Evolutionary conservation across 2,113 vertebrate species (phyloP).

Genomic region (Corvus hawaiiensis): DNA sequence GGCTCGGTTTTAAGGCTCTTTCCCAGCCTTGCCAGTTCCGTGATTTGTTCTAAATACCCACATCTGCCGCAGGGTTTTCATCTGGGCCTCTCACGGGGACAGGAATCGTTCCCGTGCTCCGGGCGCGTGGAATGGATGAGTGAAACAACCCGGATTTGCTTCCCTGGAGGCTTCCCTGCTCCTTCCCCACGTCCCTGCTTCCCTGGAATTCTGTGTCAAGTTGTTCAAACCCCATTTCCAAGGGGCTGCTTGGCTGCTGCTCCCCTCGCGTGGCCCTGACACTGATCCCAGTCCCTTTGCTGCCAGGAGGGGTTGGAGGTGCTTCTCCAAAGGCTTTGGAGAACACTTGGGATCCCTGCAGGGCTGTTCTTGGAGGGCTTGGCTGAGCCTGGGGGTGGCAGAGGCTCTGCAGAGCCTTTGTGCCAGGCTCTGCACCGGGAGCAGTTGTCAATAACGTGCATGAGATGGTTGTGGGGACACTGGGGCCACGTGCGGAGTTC

Average conservation of each 20-base stretch:
- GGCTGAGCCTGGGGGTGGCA: not conserved
- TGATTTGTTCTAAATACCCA: not conserved
- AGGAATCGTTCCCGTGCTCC: not conserved
- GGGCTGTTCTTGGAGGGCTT: not conserved
- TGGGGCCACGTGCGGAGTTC: not conserved
- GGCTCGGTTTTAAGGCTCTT: not conserved
- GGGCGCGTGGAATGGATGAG: fast-evolving
- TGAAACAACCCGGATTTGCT: not conserved
- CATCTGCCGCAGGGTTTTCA: not conserved
- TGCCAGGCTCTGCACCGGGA: not conserved
- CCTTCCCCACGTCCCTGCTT: not conserved
- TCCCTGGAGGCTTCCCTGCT: not conserved
- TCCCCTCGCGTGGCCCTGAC: not conserved
- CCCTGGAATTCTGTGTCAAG: not conserved
- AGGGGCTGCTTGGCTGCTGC: fast-evolving
- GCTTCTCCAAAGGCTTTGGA: not conserved
- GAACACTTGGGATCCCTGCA: not conserved
- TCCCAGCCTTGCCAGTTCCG: not conserved
- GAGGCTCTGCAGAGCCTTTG: not conserved
- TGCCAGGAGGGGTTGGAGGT: not conserved
- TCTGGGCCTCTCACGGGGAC: not conserved
- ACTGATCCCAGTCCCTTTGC: not conserved
- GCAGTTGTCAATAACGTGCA: not conserved
- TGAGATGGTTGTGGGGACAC: not conserved
- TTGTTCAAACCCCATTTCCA: not conserved